Conservation (phyloP, 2,113 vertebrate genomes). For the Catharus minimus region DNA sequence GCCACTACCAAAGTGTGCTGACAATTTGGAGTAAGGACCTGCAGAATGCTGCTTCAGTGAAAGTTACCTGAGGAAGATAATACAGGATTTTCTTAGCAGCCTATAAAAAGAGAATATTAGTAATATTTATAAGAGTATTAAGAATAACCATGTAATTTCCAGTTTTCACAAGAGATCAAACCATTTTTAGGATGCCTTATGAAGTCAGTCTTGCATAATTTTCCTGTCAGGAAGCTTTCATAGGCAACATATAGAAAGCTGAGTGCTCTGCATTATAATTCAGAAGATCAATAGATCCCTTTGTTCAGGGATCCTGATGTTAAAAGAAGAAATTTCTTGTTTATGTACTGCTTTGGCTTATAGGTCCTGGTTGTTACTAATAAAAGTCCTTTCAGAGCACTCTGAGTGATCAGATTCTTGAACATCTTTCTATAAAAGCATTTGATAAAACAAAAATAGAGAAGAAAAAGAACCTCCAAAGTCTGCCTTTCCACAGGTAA, state of each 20-base stretch:
- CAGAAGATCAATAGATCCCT: conserved; percentile 50
- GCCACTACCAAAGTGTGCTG: background rate
- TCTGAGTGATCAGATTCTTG: background rate
- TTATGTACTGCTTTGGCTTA: conserved; percentile 27
- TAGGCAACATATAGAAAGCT: conserved; percentile 58
- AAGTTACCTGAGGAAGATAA: background rate
- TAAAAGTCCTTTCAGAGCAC: conserved; percentile 48
- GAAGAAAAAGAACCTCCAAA: background rate
- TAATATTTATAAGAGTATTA: background rate
- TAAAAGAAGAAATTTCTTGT: conserved; percentile 59
- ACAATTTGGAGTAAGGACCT: background rate
- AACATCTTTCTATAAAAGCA: conserved; percentile 9
- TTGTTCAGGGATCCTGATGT: conserved; percentile 47
- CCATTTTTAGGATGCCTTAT: background rate
- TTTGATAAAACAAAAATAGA: background rate
- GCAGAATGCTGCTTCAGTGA: background rate
- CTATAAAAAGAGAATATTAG: background rate
- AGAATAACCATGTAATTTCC: background rate
- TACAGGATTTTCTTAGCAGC: background rate
- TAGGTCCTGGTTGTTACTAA: conserved; percentile 30
- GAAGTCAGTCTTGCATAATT: conserved; percentile 3
- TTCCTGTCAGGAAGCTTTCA: conserved; percentile 39
- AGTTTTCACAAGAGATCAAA: background rate
- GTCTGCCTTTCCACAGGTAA: background rate
- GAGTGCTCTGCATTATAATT: conserved; percentile 27